Percentiles rank a stretch among this genome's conserved stretches.
Conservation (phyloP, 2,888 invertebrate species). For the Caenorhabditis uteleia region DNA sequence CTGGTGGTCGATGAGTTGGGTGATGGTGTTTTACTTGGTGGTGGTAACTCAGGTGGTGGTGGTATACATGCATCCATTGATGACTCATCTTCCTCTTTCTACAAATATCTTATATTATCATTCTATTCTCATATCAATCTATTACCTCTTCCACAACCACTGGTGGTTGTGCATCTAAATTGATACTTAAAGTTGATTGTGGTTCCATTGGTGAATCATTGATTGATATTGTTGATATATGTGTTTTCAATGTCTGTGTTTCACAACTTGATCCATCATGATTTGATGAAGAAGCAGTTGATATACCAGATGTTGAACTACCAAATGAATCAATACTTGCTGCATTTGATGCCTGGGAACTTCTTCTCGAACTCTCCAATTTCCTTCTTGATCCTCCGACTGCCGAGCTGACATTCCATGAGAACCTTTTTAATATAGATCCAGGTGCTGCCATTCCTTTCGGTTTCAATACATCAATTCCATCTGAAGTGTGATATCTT, state of each 20-base stretch:
- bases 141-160: conserved; percentile 21
- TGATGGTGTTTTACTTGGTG: conserved; percentile 40
- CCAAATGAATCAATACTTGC: conserved; percentile 65
- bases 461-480: conserved; percentile 73
- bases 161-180: conserved; percentile 18
- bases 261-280: conserved; percentile 1
- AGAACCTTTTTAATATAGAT: conserved; percentile 53
- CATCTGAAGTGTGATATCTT: conserved; percentile 73
- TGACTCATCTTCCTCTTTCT: conserved; percentile 17
- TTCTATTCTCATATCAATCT: too few species aligned
- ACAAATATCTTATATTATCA: too few species aligned
- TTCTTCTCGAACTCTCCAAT: conserved; percentile 53
- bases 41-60: conserved; percentile 51
- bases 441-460: conserved; percentile 42
- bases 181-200: conserved; percentile 22
- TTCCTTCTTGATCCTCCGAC: conserved; percentile 44
- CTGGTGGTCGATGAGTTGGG: conserved; percentile 27
- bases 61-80: conserved; percentile 28
- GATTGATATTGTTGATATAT: conserved; percentile 42
- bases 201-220: conserved; percentile 24
- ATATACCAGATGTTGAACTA: conserved; percentile 67
- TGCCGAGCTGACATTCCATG: conserved; percentile 51
- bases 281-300: conserved; percentile 51
- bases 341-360: conserved; percentile 58
- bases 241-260: conserved; percentile 20